phyloP scores from a whole-genome alignment of 2,113 vertebrate genomes.

The Dasyprocta punctata region DNA sequence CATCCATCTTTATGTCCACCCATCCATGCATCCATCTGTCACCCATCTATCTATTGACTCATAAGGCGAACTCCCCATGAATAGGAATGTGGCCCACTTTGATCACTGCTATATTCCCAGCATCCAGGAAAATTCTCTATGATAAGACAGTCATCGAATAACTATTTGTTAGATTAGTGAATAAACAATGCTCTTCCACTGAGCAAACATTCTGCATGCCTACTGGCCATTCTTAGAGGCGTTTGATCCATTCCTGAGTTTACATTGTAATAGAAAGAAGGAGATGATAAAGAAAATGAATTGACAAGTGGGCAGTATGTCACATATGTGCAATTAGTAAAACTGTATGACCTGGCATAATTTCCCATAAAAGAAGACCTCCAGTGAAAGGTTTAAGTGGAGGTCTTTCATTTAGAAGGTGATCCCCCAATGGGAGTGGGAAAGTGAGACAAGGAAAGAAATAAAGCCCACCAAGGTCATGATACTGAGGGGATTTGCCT shows the following conservation, averaged over 20 bases:
- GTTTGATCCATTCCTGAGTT: neutral
- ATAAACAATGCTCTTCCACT: neutral
- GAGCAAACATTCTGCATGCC: neutral
- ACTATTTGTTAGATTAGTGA: neutral
- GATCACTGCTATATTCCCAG: neutral
- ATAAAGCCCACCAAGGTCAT: neutral
- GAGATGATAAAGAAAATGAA: neutral
- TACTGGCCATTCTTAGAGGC: neutral
- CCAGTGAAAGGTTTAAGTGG: neutral
- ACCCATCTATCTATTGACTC: neutral
- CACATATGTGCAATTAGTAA: neutral
- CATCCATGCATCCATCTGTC: neutral
- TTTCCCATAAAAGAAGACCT: neutral
- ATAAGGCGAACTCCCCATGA: neutral
- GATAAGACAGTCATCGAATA: neutral
- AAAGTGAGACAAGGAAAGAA: neutral
- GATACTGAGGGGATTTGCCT: neutral
- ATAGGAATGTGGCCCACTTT: neutral
- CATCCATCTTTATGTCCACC: neutral
- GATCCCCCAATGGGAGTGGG: neutral
- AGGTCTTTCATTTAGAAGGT: neutral
- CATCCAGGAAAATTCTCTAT: neutral
- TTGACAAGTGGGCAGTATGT: neutral
- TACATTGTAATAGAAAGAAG: neutral
- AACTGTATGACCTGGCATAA: neutral